A percentile compares a stretch with the other conserved stretches of the same genome.
Conservation (phyloP, 2,888 invertebrate species). For the Lysandra coridon region DNA sequence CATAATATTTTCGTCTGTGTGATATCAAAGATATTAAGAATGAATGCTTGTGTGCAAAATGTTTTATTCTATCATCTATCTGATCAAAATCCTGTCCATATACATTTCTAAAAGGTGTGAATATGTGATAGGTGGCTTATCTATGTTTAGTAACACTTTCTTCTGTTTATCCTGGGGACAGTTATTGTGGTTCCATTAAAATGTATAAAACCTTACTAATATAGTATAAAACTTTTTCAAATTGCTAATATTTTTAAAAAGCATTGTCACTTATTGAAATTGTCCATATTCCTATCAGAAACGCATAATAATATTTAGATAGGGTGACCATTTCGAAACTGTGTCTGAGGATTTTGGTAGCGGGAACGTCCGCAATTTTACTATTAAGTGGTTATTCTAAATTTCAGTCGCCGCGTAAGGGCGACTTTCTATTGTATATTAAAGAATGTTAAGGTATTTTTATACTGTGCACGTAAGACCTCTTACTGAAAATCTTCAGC, state of each 20-base stretch:
- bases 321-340: slow-evolving; percentile 19
- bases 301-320: slow-evolving; percentile 22
- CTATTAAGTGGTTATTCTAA: slow-evolving; percentile 28
- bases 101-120: background rate
- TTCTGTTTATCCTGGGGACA: no score
- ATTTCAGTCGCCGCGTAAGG: slow-evolving; percentile 3
- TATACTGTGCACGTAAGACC: slow-evolving; percentile 30
- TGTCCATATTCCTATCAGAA: slow-evolving; percentile 26
- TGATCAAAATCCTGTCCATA: background rate
- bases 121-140: no score
- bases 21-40: background rate
- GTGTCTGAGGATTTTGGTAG: slow-evolving; percentile 3
- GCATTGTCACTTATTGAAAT: background rate
- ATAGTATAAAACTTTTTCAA: background rate
- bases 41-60: background rate
- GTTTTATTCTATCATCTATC: background rate
- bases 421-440: slow-evolving; percentile 2
- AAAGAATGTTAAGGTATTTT: slow-evolving; percentile 30
- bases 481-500: slow-evolving; percentile 7
- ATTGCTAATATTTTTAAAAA: background rate
- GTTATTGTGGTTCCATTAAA: background rate
- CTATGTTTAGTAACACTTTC: no score
- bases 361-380: slow-evolving; percentile 14
- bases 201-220: background rate
- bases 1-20: background rate